phyloP scores from a whole-genome alignment of 2,888 invertebrate species.

The Polymixis flavicincta region DNA sequence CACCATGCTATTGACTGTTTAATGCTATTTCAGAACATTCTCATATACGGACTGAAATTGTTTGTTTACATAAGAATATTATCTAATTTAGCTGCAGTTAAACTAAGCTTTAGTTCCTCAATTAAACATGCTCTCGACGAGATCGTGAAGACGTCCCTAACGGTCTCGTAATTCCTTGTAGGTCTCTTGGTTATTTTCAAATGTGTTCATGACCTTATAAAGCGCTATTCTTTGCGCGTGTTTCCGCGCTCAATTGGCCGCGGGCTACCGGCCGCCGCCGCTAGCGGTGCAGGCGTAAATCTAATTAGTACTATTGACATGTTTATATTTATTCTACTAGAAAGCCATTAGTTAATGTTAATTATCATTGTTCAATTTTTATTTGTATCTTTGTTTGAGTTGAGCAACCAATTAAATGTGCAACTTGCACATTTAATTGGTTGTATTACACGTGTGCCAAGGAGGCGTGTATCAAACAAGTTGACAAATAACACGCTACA shows the following conservation, averaged over 20 bases:
- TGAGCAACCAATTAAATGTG: too few relatives aligned
- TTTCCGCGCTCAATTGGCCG: constrained; percentile 57
- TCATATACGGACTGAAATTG: constrained; percentile 1
- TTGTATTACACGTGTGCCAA: constrained; percentile 40
- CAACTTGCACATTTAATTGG: constrained; percentile 58
- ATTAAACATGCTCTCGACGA: constrained; percentile 46
- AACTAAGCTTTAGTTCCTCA: constrained; percentile 37
- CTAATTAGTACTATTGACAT: constrained; percentile 74
- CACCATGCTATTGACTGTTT: constrained; percentile 20
- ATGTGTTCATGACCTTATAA: constrained; percentile 63
- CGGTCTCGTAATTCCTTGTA: constrained; percentile 62
- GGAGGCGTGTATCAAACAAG: constrained; percentile 46
- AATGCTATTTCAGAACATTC: constrained; percentile 19
- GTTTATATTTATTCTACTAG: constrained; percentile 69
- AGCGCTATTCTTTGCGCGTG: constrained; percentile 63
- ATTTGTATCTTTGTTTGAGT: constrained; percentile 63
- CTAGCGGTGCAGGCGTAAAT: constrained; percentile 66
- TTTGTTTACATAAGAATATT: constrained; percentile 19
- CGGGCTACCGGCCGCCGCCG: constrained; percentile 36
- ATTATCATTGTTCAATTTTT: constrained; percentile 68
- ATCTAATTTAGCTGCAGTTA: constrained; percentile 9
- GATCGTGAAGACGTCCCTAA: constrained; percentile 60
- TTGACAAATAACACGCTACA: constrained; percentile 47
- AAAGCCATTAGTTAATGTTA: constrained; percentile 65
- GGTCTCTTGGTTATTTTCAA: constrained; percentile 63